Conservation (phyloP, 2,888 invertebrate species). For the Sminthurides aquaticus region DNA sequence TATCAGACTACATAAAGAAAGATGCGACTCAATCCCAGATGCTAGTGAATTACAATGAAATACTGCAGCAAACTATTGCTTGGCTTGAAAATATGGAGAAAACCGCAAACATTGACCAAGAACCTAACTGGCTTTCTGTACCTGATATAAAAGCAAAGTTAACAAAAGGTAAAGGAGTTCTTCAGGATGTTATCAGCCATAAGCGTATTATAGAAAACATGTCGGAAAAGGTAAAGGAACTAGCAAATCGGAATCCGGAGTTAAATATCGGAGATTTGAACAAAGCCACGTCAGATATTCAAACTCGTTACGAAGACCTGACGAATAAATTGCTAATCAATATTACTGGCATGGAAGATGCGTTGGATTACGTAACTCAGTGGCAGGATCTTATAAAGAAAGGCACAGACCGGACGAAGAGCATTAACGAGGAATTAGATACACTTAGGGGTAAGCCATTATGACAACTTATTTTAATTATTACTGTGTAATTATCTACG, state of each 20-base stretch:
- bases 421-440: conserved; percentile 78
- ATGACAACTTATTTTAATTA: neutral
- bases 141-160: conserved; percentile 79
- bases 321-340: conserved; percentile 60
- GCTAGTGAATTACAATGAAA: conserved; percentile 77
- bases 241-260: conserved; percentile 55
- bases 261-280: conserved; percentile 58
- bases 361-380: conserved; percentile 72
- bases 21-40: conserved; percentile 61
- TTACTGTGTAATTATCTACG: neutral
- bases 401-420: conserved; percentile 82
- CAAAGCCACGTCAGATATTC: conserved; percentile 63
- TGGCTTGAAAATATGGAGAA: conserved; percentile 84
- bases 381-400: conserved; percentile 78
- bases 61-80: conserved; percentile 68
- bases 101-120: conserved; percentile 60
- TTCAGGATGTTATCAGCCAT: conserved; percentile 83
- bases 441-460: conserved; percentile 56
- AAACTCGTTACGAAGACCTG: conserved; percentile 66
- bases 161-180: conserved; percentile 70
- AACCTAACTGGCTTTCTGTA: conserved; percentile 64
- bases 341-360: conserved; percentile 65
- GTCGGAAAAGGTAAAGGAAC: conserved; percentile 73
- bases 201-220: conserved; percentile 84
- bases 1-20: conserved; percentile 46